Evolutionary conservation across 37 sponge, comb jelly and placozoan genomes (phyloP).

Genomic region (Oscarella lobularis): DNA sequence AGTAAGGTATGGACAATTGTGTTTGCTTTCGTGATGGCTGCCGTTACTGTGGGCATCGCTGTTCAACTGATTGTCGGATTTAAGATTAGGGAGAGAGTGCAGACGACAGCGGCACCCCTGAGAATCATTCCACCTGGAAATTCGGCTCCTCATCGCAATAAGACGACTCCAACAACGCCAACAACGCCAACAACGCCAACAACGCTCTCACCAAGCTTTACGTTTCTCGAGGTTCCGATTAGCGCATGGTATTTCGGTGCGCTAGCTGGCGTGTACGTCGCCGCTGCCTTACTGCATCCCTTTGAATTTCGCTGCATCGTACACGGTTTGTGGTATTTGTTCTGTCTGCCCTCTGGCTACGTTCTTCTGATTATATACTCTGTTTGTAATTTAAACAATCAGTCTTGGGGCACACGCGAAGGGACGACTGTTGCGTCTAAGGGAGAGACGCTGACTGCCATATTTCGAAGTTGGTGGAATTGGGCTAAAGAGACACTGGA

Average conservation of each 20-base stretch:
- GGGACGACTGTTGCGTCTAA: background rate
- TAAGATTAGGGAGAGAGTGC: background rate
- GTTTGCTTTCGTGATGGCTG: slow-evolving; percentile 54
- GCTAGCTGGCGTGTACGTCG: slow-evolving; percentile 24
- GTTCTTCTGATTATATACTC: slow-evolving; percentile 77
- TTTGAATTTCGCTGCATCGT: slow-evolving; percentile 28
- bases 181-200: too few species aligned
- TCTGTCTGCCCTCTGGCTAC: slow-evolving; percentile 76
- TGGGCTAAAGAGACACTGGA: background rate
- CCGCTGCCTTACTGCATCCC: slow-evolving; percentile 54
- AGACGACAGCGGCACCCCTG: too few species aligned
- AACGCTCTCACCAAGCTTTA: background rate
- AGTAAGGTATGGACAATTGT: slow-evolving; percentile 40
- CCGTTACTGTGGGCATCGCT: slow-evolving; percentile 33
- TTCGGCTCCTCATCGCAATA: background rate
- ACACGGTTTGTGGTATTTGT: slow-evolving; percentile 66
- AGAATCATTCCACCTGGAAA: too few species aligned
- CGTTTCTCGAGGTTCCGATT: background rate
- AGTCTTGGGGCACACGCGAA: slow-evolving; percentile 85
- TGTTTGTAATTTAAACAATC: slow-evolving; percentile 53
- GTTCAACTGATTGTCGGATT: slow-evolving; percentile 3
- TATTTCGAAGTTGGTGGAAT: background rate
- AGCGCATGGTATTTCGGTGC: slow-evolving; percentile 29
- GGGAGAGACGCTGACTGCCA: background rate
- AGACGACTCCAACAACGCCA: too few species aligned